These are phyloP conservation scores for Neostethus bicornis DNA, from an alignment of 2,797 vertebrate genomes.

Conservation along the genomic window DNA sequence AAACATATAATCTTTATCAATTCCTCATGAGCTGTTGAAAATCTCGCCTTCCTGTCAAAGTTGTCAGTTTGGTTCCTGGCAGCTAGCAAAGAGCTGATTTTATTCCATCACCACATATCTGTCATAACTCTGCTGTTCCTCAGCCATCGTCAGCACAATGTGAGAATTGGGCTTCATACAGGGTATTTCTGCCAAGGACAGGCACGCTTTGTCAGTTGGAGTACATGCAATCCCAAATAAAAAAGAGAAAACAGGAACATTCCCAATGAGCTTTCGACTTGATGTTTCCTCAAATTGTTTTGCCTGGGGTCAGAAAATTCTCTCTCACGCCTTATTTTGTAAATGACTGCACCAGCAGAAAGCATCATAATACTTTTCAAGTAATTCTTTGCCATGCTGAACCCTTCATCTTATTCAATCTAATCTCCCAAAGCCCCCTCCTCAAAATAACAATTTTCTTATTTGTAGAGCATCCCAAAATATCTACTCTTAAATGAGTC, in stretches of 20 bases:
- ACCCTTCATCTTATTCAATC: conserved; percentile 8
- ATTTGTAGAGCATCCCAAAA: conserved; percentile 8
- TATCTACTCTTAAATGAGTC: conserved; percentile 1
- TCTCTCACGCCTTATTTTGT: conserved; percentile 15
- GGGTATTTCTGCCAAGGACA: conserved; percentile 56
- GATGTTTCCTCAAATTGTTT: conserved; percentile 47
- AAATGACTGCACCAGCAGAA: conserved; percentile 17
- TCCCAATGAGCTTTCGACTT: conserved; percentile 37
- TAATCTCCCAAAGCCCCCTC: not conserved
- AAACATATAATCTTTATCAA: conserved; percentile 28
- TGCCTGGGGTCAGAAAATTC: conserved; percentile 24
- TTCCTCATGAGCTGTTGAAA: conserved; percentile 35
- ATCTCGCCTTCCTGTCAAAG: conserved; percentile 43
- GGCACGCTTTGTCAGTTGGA: conserved; percentile 51
- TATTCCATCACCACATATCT: conserved; percentile 46
- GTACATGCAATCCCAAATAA: conserved; percentile 46
- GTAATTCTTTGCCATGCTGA: conserved; percentile 17
- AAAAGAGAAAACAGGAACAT: conserved; percentile 6
- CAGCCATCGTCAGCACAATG: conserved; percentile 43
- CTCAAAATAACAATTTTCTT: conserved; percentile 7
- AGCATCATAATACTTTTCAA: conserved; percentile 13
- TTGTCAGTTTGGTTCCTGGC: conserved; percentile 53
- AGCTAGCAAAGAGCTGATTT: conserved; percentile 45
- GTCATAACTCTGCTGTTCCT: conserved; percentile 52
- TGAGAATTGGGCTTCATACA: conserved; percentile 39